Base-by-base conservation (phyloP, 2,113 vertebrate genomes). In the Catharus minimus region DNA sequence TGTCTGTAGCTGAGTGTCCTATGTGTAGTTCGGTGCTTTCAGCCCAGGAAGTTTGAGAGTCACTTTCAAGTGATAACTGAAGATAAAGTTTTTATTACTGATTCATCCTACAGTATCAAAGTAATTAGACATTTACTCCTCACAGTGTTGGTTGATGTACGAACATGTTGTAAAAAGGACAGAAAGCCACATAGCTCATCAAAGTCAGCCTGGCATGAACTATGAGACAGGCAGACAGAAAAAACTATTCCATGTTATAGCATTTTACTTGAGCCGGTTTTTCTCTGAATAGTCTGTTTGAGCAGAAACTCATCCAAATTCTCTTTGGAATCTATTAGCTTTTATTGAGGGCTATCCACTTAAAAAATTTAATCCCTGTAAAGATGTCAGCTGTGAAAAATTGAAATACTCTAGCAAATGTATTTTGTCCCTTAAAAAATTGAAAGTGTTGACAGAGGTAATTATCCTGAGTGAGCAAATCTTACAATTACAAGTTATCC, bases 391-490 rank as follows among this genome's bases (percentile, higher is more conserved):
- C 38, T 66, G 43, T 80, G 58, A 82, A 87, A 93, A 91, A 79
- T 33, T 67, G 15, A 73, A 90, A 81, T 61, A 26, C 24, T 82
- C 38, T 20, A 46, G 26, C n/a, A 38, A 71, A 30, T 78, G 10
- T 65, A 22, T 64, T 74, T 86, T 81, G 22, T 86, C 9, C 38
- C 17, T 75, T 77, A 53, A 44, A 80, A 86, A 78, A 33, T 58
- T 76, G 32, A 32, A 73, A 77, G 47, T 78, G 75, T 86, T 92
- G 78, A 67, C 61, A 83, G 52, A 77, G 47, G 43, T 75, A 77
- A 83, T 92, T 90, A 74, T 88, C 27, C 60, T 67, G 27, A 88
- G 74, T 88, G 73, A 81, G 11, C 16, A 91, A 80, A 80, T 86
- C 44, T 80, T 93, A 41, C n/a, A 76, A 80, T 80, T 86, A 46